Evolutionary conservation across 2,797 vertebrate genomes (phyloP), one percentile per base, ranked within the genome.

Genomic region (Melanotaenia parkinsoni): DNA sequence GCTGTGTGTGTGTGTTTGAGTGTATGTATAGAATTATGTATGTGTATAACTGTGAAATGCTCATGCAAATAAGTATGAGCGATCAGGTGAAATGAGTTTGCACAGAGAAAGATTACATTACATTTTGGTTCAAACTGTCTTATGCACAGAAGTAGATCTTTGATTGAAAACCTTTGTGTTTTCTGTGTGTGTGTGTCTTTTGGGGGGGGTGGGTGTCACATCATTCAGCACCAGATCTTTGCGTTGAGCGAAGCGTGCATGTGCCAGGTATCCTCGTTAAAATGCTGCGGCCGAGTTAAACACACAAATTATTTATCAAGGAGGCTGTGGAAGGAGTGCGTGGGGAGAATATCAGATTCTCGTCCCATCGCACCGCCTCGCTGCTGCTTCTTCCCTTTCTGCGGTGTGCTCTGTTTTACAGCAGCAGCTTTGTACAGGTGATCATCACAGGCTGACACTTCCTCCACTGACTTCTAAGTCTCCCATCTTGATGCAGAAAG

Each of bases 251-350:
- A 80, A 74, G 70, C 63, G 67, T 74, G 75, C 82, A 70, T 85
- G 81, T 88, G 91, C 93, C 84, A 86, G 81, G 84, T 86, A 88
- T 79, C 84, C 87, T 91, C 58, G 84, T 92, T 91, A 92, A 92
- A 89, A 93, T 89, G 86, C 89, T 82, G 76, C 80, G 62, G 81
- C 85, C 3, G 74, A 60, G 84, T 85, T 88, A 89, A 89, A 85
- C 82, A 74, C 86, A 90, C 91, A 87, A 93, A 93, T 94, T 90
- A 94, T 94, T 94, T 89, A 94, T 92, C 75, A 74, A 82, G 86
- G 80, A 86, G 80, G 89, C 79, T 72, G 91, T 83, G 77, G 82
- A 90, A 77, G 82, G 82, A 82, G 72, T 83, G 83, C 76, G 84
- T 87, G 86, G 77, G 45, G 80, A 88, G 91, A 91, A 90, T 93